These are phyloP conservation scores for Drosophila melanosoma DNA, from an alignment of 2,888 invertebrate genomes.

Conservation along the genomic window DNA sequence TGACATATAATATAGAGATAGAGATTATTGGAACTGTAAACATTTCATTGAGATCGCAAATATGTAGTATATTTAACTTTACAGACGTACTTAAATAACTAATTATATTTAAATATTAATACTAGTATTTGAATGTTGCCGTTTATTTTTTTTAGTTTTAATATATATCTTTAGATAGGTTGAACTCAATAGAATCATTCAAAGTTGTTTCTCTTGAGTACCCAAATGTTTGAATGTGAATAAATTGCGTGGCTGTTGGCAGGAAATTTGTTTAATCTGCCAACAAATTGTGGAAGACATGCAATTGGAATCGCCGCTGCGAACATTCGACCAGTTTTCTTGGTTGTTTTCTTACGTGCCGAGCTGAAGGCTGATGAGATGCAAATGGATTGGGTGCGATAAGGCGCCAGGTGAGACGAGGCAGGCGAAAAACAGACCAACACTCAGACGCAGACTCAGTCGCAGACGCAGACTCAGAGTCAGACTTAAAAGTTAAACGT, in stretches of 20 bases:
- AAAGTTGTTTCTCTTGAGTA: constrained; percentile 13
- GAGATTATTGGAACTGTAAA: not conserved
- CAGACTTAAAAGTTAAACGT: constrained; percentile 62
- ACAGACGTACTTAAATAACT: not conserved
- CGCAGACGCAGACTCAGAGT: constrained; percentile 10
- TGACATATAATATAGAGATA: not conserved
- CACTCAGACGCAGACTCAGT: constrained; percentile 2
- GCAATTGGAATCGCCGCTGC: constrained; percentile 62
- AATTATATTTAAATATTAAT: not conserved
- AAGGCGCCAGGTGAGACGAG: constrained; percentile 56
- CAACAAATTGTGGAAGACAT: constrained; percentile 79
- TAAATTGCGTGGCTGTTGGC: constrained; percentile 79
- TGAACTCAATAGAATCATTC: constrained; percentile 26
- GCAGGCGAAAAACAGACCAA: constrained; percentile 15
- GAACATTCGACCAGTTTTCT: constrained; percentile 50
- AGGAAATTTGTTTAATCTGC: constrained; percentile 81
- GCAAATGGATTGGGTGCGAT: constrained; percentile 79
- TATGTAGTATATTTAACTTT: not conserved
- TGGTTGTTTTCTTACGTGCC: constrained; percentile 29
- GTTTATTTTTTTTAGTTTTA: not conserved
- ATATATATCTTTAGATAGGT: not conserved
- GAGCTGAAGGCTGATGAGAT: constrained; percentile 74
- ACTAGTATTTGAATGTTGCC: not conserved
- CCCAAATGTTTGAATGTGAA: constrained; percentile 38
- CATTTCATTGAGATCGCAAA: not conserved